phyloP scores from a whole-genome alignment of 2,113 vertebrate genomes.

The Embiotoca jacksoni region DNA sequence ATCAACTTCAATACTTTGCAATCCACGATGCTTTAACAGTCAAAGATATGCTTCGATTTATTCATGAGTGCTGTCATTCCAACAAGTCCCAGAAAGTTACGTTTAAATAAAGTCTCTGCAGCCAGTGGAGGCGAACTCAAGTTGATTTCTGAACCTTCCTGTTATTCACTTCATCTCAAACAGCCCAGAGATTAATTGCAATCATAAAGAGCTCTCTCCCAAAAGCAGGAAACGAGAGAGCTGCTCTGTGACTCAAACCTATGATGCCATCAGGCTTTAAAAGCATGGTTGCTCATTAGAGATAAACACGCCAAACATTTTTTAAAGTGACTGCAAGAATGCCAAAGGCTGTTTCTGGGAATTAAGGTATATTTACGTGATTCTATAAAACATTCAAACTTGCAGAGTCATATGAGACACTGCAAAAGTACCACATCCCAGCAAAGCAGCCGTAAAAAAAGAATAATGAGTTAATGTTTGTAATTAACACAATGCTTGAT shows the following conservation, averaged over 20 bases:
- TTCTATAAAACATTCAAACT: constrained; percentile 25
- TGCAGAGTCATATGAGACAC: constrained; percentile 2
- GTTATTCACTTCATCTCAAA: constrained; percentile 29
- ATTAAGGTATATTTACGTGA: constrained; percentile 37
- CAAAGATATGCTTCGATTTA: constrained; percentile 4
- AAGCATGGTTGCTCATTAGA: constrained; percentile 31
- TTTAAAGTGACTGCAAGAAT: constrained; percentile 40
- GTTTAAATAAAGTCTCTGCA: constrained; percentile 16
- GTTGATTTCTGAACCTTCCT: constrained; percentile 18
- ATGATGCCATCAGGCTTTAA: constrained; percentile 38
- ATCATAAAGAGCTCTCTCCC: constrained; percentile 21
- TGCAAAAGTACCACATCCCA: not conserved
- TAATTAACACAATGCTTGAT: constrained; percentile 7
- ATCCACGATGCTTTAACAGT: not conserved
- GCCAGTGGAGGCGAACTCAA: not conserved
- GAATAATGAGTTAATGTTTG: constrained; percentile 8
- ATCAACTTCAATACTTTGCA: constrained; percentile 16
- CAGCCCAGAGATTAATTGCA: constrained; percentile 38
- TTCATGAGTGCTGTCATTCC: constrained; percentile 8
- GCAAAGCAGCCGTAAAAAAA: not conserved
- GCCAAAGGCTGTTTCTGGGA: constrained; percentile 19
- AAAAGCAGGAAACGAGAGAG: constrained; percentile 14
- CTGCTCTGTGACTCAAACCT: constrained; percentile 33
- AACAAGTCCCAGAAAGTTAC: constrained; percentile 1
- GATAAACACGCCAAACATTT: constrained; percentile 20